Base-by-base conservation (phyloP, 2,888 invertebrate genomes). In the Ischnus inquisitorius region DNA sequence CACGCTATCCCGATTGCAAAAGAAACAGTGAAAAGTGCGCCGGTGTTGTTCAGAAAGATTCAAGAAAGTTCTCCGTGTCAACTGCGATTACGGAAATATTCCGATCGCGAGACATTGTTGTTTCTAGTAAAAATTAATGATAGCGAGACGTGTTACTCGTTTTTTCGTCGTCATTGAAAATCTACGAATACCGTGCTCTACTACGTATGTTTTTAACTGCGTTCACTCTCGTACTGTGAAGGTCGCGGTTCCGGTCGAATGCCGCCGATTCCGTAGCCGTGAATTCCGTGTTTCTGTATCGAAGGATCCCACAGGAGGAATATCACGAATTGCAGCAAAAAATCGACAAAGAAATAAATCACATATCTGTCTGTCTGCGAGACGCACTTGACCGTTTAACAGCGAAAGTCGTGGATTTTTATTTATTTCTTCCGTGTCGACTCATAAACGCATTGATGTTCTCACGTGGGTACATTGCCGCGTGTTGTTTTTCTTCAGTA, bases 181-280 rank as follows among this genome's bases (percentile, higher is more conserved):
- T 19, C n/a, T 46, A 41, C 14, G 72, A 39, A 78, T 79, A 51
- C 60, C 22, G 41, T 62, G 62, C 41, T 64, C 57, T 69, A 51
- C 22, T 39, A 60, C 64, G 46, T 48, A 46, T n/a, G 12, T 46
- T 14, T 77, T 54, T 19, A 68, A 67, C 74, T 80, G 43, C 81
- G 65, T 81, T 81, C 81, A 76, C 75, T 81, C 62, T 51, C 25
- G 19, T 25, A n/a, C 68, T 65, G 34, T 51, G 71, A 81, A 76
- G 81, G 76, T 81, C 81, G 65, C 71, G 75, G 46, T 81, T 81
- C 76, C 81, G 46, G 71, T 71, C 64, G 76, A 81, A 41, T 22
- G 69, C 69, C 62, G 48, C 68, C 51, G 60, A 51, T 51, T 79
- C 65, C 19, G 64, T 46, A 5, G 46, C 46, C 34, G n/a, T 62